phyloP scores from a whole-genome alignment of 2,113 vertebrate species.

The Sterrhoptilus dennistouni region DNA sequence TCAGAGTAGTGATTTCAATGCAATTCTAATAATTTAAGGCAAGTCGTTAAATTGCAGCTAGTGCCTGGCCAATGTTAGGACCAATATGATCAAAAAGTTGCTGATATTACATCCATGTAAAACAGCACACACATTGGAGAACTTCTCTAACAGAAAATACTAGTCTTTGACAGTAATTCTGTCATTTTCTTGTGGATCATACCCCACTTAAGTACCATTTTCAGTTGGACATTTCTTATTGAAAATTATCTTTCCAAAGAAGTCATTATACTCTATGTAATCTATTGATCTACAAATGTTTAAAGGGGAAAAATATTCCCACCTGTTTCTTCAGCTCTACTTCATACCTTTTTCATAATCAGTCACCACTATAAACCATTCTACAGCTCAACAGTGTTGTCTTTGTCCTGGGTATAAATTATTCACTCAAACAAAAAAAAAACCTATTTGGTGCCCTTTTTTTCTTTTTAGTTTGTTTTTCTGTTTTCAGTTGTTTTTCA shows the following conservation, averaged over 20 bases:
- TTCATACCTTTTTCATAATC: not conserved
- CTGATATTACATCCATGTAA: not conserved
- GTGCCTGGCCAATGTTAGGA: not conserved
- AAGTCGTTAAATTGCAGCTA: not conserved
- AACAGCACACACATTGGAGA: not conserved
- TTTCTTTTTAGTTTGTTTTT: not conserved
- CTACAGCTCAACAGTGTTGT: not conserved
- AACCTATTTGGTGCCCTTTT: accelerated
- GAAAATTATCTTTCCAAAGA: not conserved
- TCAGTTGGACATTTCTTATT: not conserved
- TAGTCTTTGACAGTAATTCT: not conserved
- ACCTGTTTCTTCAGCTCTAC: not conserved
- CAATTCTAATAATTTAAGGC: not conserved
- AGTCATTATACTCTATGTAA: not conserved
- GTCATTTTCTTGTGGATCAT: not conserved
- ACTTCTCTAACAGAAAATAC: not conserved
- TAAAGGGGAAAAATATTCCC: accelerated
- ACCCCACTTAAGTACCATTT: not conserved
- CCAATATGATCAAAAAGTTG: not conserved
- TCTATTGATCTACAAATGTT: not conserved
- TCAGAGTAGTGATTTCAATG: not conserved
- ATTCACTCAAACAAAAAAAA: not conserved
- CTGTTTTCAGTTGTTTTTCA: not conserved
- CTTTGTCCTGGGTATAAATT: not conserved
- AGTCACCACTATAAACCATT: not conserved